A percentile compares a stretch with the other conserved stretches of the same genome.
phyloP scores from a whole-genome alignment of 1,140 invertebrate genomes.

The Lepeophtheirus salmonis region DNA sequence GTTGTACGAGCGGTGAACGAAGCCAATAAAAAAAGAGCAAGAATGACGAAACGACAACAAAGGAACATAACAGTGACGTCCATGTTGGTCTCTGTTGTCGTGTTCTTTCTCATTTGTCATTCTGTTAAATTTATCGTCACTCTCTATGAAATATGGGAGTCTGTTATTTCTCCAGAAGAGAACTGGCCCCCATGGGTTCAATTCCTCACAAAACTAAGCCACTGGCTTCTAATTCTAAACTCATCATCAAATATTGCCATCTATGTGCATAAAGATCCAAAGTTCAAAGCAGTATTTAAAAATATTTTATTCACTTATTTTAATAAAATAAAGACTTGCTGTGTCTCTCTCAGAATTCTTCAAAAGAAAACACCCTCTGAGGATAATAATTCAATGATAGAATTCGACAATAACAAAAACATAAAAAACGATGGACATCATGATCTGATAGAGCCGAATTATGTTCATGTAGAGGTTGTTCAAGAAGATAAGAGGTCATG shows the following conservation, averaged over 20 bases:
- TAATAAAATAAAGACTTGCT: too few relatives aligned
- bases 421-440: too few relatives aligned
- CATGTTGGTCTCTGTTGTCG: not conserved
- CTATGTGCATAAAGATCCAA: slow-evolving; percentile 8
- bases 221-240: slow-evolving; percentile 6
- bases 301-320: not conserved
- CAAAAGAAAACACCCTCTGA: too few relatives aligned
- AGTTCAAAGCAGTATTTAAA: slow-evolving; percentile 10
- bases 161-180: too few relatives aligned
- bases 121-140: not conserved
- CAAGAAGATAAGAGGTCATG: too few relatives aligned
- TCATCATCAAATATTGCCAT: slow-evolving; percentile 9
- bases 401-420: too few relatives aligned
- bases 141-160: slow-evolving; percentile 3
- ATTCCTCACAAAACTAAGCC: not conserved
- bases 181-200: slow-evolving; percentile 4
- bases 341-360: too few relatives aligned
- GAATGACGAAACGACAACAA: slow-evolving; percentile 7
- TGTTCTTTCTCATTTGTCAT: slow-evolving; percentile 4
- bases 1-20: slow-evolving; percentile 4
- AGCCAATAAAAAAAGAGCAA: not conserved
- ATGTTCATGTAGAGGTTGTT: too few relatives aligned
- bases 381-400: too few relatives aligned
- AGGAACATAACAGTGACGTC: slow-evolving; percentile 5
- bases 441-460: too few relatives aligned